Conservation (phyloP, 2,797 vertebrate genomes). For the Spinus pinus region DNA sequence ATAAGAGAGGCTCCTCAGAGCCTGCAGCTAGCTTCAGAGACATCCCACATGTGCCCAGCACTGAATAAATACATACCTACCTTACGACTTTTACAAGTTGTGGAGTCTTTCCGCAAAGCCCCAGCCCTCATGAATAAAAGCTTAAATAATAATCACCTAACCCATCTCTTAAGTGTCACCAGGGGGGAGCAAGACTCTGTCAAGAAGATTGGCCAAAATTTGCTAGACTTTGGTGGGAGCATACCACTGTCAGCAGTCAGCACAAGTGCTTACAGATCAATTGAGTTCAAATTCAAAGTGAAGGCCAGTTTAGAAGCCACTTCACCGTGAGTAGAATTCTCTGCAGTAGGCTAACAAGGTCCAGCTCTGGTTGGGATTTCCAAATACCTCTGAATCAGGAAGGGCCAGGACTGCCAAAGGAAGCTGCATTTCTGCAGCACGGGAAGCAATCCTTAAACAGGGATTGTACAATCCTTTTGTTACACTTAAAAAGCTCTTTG, state of each 20-base stretch:
- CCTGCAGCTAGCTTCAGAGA: background rate
- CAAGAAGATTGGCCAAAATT: background rate
- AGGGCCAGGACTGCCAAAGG: background rate
- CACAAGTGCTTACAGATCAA: background rate
- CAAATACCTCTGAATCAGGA: background rate
- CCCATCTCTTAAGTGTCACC: background rate
- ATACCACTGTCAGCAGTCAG: background rate
- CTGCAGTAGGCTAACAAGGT: background rate
- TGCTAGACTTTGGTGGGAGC: background rate
- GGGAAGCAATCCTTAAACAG: background rate
- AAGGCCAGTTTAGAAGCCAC: background rate
- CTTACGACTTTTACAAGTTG: background rate
- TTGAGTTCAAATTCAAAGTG: background rate
- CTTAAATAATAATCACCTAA: background rate
- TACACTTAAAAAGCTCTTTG: constrained; percentile 18
- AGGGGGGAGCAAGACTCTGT: background rate
- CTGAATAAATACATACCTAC: background rate
- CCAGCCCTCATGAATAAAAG: background rate
- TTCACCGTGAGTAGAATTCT: background rate
- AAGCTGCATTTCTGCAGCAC: background rate
- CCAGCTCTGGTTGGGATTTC: background rate
- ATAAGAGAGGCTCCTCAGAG: background rate
- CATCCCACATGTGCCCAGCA: background rate
- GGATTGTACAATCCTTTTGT: background rate
- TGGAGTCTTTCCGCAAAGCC: background rate